phyloP scores from a whole-genome alignment of 2,113 vertebrate genomes.

The Hemicordylus capensis region DNA sequence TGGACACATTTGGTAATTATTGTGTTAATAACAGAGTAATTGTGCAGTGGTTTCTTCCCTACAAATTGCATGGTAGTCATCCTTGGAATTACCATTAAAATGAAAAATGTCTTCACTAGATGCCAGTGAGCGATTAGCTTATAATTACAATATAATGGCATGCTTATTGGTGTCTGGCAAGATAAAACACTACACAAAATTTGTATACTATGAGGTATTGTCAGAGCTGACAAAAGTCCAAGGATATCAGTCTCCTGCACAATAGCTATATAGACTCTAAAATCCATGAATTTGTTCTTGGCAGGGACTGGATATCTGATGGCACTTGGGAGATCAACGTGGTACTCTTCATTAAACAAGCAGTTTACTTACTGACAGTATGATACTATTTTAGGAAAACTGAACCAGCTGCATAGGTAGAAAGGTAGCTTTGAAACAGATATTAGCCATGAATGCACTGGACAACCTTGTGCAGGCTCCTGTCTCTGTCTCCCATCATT shows the following conservation, averaged over 20 bases:
- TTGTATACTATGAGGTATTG: conserved; percentile 52
- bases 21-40: conserved; percentile 80
- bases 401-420: conserved; percentile 27
- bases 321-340: conserved; percentile 11
- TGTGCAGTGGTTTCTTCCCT: conserved; percentile 75
- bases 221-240: conserved; percentile 44
- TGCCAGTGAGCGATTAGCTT: conserved; percentile 76
- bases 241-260: conserved; percentile 31
- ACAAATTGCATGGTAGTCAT: conserved; percentile 77
- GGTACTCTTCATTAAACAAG: conserved; percentile 36
- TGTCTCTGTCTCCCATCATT: not conserved
- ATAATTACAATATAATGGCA: conserved; percentile 80
- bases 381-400: conserved; percentile 32
- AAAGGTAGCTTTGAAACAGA: not conserved
- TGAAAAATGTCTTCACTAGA: conserved; percentile 69
- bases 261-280: conserved; percentile 28
- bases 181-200: conserved; percentile 68
- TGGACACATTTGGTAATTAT: conserved; percentile 75
- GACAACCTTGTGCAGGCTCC: not conserved
- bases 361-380: conserved; percentile 39
- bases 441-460: not conserved
- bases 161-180: conserved; percentile 65
- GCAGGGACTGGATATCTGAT: conserved; percentile 16
- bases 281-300: conserved; percentile 52
- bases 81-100: conserved; percentile 76